Conservation (phyloP, 2,797 vertebrate species). For the Orientallactaga sibirica region DNA sequence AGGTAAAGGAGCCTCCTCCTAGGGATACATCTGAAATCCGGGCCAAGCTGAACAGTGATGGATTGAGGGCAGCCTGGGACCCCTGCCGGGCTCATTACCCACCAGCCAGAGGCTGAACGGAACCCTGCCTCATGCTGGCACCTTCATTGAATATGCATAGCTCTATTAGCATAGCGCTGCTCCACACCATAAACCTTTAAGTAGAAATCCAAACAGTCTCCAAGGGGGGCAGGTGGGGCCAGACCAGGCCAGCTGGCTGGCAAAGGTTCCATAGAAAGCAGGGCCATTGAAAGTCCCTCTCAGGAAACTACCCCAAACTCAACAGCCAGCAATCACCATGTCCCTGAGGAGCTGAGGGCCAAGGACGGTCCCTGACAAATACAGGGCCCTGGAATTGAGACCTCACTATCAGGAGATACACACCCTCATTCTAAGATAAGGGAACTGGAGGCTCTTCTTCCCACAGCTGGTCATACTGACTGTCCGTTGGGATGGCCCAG, state of each 20-base stretch:
- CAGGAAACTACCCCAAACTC: background rate
- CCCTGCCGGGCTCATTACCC: slow-evolving; percentile 94
- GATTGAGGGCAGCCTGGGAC: slow-evolving; percentile 91
- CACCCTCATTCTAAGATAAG: background rate
- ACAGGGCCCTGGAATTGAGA: background rate
- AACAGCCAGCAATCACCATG: fast-evolving
- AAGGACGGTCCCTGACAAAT: fast-evolving
- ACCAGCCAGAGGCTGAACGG: slow-evolving; percentile 93
- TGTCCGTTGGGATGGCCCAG: background rate
- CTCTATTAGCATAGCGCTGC: slow-evolving; percentile 96
- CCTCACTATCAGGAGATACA: background rate
- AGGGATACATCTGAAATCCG: background rate
- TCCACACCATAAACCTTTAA: slow-evolving; percentile 96
- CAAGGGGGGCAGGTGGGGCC: slow-evolving; percentile 81
- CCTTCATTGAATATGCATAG: slow-evolving; percentile 96
- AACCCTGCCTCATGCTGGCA: slow-evolving; percentile 94
- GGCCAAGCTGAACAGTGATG: slow-evolving; percentile 92
- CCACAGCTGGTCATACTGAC: background rate
- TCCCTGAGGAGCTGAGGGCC: fast-evolving
- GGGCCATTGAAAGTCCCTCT: slow-evolving; percentile 82
- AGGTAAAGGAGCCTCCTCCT: background rate
- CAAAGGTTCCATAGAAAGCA: slow-evolving; percentile 82
- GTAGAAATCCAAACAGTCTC: slow-evolving; percentile 97
- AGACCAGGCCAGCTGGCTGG: slow-evolving; percentile 88
- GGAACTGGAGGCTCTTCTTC: background rate